Evolutionary conservation across 2,797 vertebrate species (phyloP), one percentile per base, ranked within the genome.

Genomic region (Tadarida brasiliensis): DNA sequence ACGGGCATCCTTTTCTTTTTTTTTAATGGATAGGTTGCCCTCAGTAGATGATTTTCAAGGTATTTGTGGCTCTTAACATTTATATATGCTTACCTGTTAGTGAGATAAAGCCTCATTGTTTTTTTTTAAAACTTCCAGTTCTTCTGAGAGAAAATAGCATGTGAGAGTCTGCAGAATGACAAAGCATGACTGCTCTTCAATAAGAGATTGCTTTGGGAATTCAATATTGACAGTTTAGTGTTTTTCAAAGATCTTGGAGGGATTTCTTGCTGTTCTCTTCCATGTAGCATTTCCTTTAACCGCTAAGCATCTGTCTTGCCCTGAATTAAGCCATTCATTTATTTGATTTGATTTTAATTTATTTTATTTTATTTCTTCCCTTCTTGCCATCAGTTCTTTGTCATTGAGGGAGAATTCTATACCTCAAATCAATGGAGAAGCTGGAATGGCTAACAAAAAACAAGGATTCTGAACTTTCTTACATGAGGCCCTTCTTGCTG

Each of bases 11-110:
- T n/a, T n/a, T n/a, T n/a, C n/a, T n/a, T n/a, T n/a, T n/a, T n/a
- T n/a, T n/a, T n/a, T n/a, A n/a, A 65, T 89, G 39, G 30, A 20
- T 59, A 87, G 30, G 4, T 77, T 68, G 49, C 39, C 71, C 15
- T 84, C 68, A 63, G 0, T 14, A 39, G n/a, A 35, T 88, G 47
- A 70, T 81, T 93, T 93, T 47, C 33, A 61, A 82, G 44, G 49
- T 68, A 39, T 97, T 80, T 68, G 35, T 90, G 59, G 59, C 47
- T 59, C 44, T 71, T 90, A 78, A 68, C 22, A n/a, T 68, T 82
- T 84, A 28, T 84, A n/a, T 87, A 28, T 39, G 5, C 14, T 86
- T 92, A 76, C 65, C 12, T 91, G 11, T 71, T 88, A 56, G 10
- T 93, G 68, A 89, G 63, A 59, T 89, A 80, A 87, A 70, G 49